Conservation (phyloP, 2,797 vertebrate species). For the Antennarius maculatus region DNA sequence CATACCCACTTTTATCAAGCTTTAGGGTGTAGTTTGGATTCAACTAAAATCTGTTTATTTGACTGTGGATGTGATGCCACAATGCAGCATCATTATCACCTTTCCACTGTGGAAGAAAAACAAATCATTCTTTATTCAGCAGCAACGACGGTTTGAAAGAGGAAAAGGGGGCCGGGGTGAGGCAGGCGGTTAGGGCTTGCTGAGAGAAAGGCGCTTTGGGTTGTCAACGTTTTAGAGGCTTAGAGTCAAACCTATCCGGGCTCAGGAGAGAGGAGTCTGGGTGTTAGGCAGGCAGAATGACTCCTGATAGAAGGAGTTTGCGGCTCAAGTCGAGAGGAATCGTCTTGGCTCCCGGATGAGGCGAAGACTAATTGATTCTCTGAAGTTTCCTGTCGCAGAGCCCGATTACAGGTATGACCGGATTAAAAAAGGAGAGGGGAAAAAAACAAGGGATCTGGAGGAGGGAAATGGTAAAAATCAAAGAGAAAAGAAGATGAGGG, state of each 20-base stretch:
- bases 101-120: conserved; percentile 62
- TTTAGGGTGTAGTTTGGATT: conserved; percentile 27
- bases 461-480: conserved; percentile 80
- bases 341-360: conserved; percentile 84
- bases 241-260: conserved; percentile 88
- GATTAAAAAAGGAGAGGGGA: conserved; percentile 76
- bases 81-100: conserved; percentile 68
- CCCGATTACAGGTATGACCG: conserved; percentile 84
- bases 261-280: conserved; percentile 86
- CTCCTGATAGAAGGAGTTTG: conserved; percentile 88
- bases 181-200: conserved; percentile 78
- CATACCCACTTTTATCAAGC: conserved; percentile 18
- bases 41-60: conserved; percentile 76
- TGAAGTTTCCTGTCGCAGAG: conserved; percentile 84
- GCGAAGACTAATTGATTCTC: conserved; percentile 86
- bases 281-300: conserved; percentile 87
- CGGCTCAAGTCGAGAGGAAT: conserved; percentile 86
- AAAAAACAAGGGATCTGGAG: conserved; percentile 80
- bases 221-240: conserved; percentile 88
- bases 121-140: conserved; percentile 82
- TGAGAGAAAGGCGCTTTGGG: conserved; percentile 85
- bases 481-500: conserved; percentile 78
- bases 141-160: conserved; percentile 68
- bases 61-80: conserved; percentile 75
- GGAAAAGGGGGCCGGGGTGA: conserved; percentile 75